Conservation (phyloP, 1,140 invertebrate species). For the Drosophila saltans region DNA sequence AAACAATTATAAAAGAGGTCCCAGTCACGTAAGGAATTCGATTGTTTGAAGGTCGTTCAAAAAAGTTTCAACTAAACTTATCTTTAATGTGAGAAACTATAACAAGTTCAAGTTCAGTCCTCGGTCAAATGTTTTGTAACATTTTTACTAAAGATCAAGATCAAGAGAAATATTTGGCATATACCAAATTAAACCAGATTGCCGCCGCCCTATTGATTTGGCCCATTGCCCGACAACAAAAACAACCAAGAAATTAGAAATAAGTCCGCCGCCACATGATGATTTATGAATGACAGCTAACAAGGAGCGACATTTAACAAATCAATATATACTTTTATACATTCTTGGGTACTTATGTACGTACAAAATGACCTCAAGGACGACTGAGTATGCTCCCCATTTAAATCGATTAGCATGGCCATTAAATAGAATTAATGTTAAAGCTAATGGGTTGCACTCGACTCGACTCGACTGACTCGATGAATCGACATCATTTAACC, state of each 20-base stretch:
- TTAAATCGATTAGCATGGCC: conserved; percentile 52
- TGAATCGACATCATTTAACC: background rate
- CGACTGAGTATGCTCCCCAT: conserved; percentile 46
- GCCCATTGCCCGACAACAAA: conserved; percentile 40
- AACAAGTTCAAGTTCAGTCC: conserved; percentile 69
- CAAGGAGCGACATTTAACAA: conserved; percentile 44
- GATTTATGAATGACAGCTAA: conserved; percentile 71
- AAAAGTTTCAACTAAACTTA: background rate
- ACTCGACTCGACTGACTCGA: background rate
- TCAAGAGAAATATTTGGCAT: conserved; percentile 37
- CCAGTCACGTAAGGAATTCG: background rate
- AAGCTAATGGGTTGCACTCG: conserved; percentile 7
- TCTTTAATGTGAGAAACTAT: conserved; percentile 19
- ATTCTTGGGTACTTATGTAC: background rate
- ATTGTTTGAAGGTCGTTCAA: background rate
- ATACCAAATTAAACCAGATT: conserved; percentile 68
- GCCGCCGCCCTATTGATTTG: conserved; percentile 67
- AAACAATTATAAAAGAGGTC: conserved; percentile 37
- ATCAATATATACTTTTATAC: conserved; percentile 41
- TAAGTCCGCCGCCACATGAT: conserved; percentile 26
- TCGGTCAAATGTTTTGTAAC: conserved; percentile 52
- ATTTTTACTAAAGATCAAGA: conserved; percentile 15
- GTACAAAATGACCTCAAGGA: conserved; percentile 28
- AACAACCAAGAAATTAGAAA: background rate
- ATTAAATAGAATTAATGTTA: conserved; percentile 44